Conservation (phyloP, 2,797 vertebrate genomes). For the Argentina silus region DNA sequence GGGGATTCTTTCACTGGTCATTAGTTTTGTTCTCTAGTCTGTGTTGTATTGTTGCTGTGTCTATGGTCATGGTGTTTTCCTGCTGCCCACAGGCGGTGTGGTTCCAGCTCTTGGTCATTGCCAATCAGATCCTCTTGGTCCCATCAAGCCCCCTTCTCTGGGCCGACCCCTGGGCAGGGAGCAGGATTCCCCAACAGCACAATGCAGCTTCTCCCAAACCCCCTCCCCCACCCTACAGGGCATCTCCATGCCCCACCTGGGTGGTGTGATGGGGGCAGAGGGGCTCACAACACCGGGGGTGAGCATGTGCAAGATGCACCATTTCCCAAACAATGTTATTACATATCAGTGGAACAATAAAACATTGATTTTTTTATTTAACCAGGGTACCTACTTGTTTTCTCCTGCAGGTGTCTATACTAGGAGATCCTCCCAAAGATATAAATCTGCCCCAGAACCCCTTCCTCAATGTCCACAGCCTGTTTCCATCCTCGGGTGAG, state of each 20-base stretch:
- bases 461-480: slow-evolving; percentile 80
- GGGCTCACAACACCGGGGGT: slow-evolving; percentile 78
- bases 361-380: background rate
- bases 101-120: slow-evolving; percentile 70
- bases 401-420: slow-evolving; percentile 78
- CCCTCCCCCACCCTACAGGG: slow-evolving; percentile 77
- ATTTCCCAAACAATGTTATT: background rate
- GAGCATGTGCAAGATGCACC: slow-evolving; percentile 47
- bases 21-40: background rate
- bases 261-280: slow-evolving; percentile 77
- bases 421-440: slow-evolving; percentile 88
- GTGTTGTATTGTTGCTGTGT: background rate
- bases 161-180: slow-evolving; percentile 72
- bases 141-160: slow-evolving; percentile 74
- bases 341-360: no score
- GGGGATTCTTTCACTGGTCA: background rate
- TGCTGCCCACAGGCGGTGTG: slow-evolving; percentile 43
- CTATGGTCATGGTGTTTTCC: background rate
- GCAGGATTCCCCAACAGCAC: slow-evolving; percentile 75
- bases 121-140: slow-evolving; percentile 75
- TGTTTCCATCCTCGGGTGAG: slow-evolving; percentile 76
- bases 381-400: background rate
- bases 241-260: slow-evolving; percentile 78
- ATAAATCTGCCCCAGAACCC: slow-evolving; percentile 78
- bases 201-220: slow-evolving; percentile 73